Percentiles rank a stretch among this genome's conserved stretches.
phyloP scores from a whole-genome alignment of 2,113 vertebrate genomes.

The Paedocypris sp. region DNA sequence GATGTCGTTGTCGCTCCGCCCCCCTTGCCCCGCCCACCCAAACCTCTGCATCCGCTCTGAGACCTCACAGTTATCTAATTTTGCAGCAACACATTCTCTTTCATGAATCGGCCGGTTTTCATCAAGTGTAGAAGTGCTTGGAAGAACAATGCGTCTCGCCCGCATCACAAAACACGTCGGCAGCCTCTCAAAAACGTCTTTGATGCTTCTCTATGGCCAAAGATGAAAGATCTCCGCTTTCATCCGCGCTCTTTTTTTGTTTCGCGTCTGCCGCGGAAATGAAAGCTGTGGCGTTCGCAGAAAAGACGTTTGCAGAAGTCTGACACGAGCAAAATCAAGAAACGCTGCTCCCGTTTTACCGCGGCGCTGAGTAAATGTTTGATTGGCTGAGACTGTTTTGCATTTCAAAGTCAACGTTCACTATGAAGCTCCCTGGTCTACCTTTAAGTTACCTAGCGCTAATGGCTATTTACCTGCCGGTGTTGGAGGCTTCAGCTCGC shows the following conservation, averaged over 20 bases:
- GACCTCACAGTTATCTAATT: not conserved
- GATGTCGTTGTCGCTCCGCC: no score
- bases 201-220: conserved; percentile 43
- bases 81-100: not conserved
- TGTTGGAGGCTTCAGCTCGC: not conserved
- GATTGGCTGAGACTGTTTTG: conserved; percentile 18
- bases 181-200: conserved; percentile 39
- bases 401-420: conserved; percentile 10
- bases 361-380: conserved; percentile 8
- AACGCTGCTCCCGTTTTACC: conserved; percentile 4
- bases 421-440: not conserved
- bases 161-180: conserved; percentile 3
- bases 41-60: not conserved
- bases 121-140: conserved; percentile 12
- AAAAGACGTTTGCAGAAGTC: conserved; percentile 21
- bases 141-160: conserved; percentile 6
- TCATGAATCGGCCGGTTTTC: conserved; percentile 9
- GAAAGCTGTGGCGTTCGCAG: conserved; percentile 33
- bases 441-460: not conserved
- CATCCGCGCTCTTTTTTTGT: conserved; percentile 32
- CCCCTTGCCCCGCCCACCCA: no score
- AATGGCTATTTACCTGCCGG: conserved; percentile 1
- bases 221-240: conserved; percentile 44
- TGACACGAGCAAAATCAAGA: conserved; percentile 20
- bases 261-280: conserved; percentile 31